Evolutionary conservation across 2,888 invertebrate species (phyloP), one percentile per base, ranked within the genome.

Genomic region (Sericinus montela): DNA sequence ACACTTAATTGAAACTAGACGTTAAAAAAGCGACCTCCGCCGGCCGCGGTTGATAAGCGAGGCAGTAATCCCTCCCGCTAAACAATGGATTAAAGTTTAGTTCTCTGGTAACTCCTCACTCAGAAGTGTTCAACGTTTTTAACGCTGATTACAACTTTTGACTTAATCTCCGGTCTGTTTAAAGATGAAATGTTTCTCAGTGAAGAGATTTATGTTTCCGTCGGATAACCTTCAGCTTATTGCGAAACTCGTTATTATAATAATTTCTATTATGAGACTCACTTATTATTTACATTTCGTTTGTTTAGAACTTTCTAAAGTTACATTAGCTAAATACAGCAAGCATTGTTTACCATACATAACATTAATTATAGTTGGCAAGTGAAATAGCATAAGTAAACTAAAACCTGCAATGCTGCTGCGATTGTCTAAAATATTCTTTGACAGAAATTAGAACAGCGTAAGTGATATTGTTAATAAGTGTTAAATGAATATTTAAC

Each of bases 1-100:
- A 71, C 69, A 69, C 62, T 78, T 84, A 86, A 88, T 87, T 87
- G 85, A 85, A 86, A 87, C 80, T 82, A 77, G 79, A 73, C 68
- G 72, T 67, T 79, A 82, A 80, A 79, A n/a, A 66, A 61, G 28
- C 36, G 36, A 60, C 55, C 44, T 54, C 60, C 57, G 54, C 58
- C 61, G 67, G 66, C 63, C 67, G 59, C 67, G 58, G 65, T 69
- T 73, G 83, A 82, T 81, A 80, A 83, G 72, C 63, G 62, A 60
- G 56, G 57, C 56, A 51, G 64, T 80, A 77, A 84, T 75, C 80
- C 75, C 19, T n/a, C 54, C 65, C 67, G 65, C 75, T 75, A 79
- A 84, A 81, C 80, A 81, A 78, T 64, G 73, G 73, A 72, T 80
- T 75, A 70, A 72, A 75, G 67, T 72, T 69, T 67, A 63, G 65